These are phyloP conservation scores for Rhabdornis inornatus DNA, from an alignment of 2,113 vertebrate species.

Conservation along the genomic window DNA sequence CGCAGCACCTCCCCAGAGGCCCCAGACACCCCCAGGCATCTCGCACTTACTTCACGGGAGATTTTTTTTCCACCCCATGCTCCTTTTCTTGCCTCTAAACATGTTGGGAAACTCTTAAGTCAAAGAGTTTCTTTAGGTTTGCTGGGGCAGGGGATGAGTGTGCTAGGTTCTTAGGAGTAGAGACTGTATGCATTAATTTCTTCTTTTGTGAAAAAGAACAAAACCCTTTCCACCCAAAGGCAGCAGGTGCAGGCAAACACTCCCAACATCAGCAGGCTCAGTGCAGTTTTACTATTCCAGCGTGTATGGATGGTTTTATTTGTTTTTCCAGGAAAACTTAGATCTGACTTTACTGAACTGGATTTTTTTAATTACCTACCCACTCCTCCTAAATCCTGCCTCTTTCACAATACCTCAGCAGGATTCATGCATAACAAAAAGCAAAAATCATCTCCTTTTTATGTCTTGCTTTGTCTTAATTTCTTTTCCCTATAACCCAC, in stretches of 20 bases:
- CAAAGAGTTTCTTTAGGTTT: neutral
- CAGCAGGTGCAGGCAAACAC: neutral
- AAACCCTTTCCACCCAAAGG: neutral
- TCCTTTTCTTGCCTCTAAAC: neutral
- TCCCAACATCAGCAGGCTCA: neutral
- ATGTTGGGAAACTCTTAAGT: neutral
- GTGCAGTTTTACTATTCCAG: neutral
- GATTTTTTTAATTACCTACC: neutral
- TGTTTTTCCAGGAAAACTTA: neutral
- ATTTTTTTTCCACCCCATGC: neutral
- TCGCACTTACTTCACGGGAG: neutral
- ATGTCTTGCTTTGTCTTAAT: neutral
- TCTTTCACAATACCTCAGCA: neutral
- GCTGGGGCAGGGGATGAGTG: neutral
- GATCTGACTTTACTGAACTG: neutral
- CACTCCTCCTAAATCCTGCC: neutral
- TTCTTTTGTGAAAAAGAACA: neutral
- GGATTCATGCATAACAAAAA: neutral
- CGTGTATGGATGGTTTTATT: neutral
- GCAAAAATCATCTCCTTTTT: neutral
- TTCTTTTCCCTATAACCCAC: neutral
- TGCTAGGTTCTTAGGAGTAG: neutral
- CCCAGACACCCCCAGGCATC: neutral
- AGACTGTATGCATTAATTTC: neutral
- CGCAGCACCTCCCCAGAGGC: neutral